A percentile compares a stretch with the other conserved stretches of the same genome.
Evolutionary conservation across 2,797 vertebrate genomes (phyloP).

Genomic region (Chaetodon trifasciatus): DNA sequence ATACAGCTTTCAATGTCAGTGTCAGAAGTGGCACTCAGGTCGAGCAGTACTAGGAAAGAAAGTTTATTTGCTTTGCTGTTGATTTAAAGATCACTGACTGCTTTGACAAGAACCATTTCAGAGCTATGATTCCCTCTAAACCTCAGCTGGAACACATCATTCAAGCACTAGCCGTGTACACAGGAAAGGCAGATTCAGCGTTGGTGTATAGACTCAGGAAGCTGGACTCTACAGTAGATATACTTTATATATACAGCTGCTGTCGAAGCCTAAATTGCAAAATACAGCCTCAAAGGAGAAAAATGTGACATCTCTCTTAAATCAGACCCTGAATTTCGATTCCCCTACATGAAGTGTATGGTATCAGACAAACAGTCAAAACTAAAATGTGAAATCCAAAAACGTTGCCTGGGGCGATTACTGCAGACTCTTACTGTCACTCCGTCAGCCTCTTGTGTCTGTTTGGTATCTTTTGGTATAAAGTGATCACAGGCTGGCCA

Average conservation of each 20-base stretch:
- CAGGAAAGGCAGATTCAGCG: constrained; percentile 6
- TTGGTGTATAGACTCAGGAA: constrained; percentile 17
- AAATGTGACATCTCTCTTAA: constrained; percentile 3
- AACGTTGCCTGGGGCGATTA: constrained; percentile 23
- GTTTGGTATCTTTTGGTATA: constrained; percentile 33
- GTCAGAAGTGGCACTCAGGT: too few relatives aligned
- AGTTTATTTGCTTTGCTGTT: too few relatives aligned
- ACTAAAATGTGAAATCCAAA: constrained; percentile 37
- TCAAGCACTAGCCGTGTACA: not conserved
- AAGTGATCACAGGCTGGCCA: constrained; percentile 47
- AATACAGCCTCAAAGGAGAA: not conserved
- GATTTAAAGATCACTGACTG: too few relatives aligned
- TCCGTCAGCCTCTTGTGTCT: constrained; percentile 29
- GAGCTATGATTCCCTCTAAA: too few relatives aligned
- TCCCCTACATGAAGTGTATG: constrained; percentile 3
- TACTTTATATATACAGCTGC: constrained; percentile 27
- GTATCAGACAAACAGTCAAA: constrained; percentile 31
- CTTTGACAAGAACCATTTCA: too few relatives aligned
- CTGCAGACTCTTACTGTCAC: constrained; percentile 15
- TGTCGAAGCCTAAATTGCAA: constrained; percentile 24
- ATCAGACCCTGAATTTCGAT: not conserved
- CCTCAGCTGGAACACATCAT: too few relatives aligned
- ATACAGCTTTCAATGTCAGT: too few relatives aligned
- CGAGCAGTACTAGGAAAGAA: too few relatives aligned
- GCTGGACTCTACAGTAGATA: constrained; percentile 6